Conservation (phyloP, 2,113 vertebrate genomes). For the rat (Rattus norvegicus) region DNA sequence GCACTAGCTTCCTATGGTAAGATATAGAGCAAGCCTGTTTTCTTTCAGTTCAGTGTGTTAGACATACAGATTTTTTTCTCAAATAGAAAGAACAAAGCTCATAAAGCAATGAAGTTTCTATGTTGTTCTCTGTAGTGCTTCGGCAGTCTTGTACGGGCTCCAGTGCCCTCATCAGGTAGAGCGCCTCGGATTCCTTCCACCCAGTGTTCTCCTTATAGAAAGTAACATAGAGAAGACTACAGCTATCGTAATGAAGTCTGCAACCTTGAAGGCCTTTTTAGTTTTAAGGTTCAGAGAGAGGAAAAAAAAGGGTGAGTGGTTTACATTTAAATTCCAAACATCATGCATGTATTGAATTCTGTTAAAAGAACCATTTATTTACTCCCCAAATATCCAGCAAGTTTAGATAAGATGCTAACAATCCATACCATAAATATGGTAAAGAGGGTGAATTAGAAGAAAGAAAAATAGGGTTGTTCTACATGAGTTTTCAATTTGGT, state of each 20-base stretch:
- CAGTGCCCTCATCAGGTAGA: background rate
- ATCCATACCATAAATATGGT: background rate
- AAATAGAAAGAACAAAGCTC: background rate
- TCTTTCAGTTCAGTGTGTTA: background rate
- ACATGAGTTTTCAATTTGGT: background rate
- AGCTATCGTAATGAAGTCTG: background rate
- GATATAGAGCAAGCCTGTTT: background rate
- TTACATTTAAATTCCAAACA: background rate
- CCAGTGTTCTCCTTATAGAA: background rate
- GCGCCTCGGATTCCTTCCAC: background rate
- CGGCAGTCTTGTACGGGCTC: background rate
- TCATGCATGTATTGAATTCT: background rate
- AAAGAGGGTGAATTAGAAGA: background rate
- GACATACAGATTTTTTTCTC: background rate
- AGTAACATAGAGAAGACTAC: background rate
- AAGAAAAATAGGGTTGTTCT: background rate
- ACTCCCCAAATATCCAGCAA: background rate
- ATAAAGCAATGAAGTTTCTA: background rate
- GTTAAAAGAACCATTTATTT: conserved; percentile 23
- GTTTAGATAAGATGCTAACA: background rate
- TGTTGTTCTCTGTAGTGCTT: background rate
- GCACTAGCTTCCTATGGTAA: background rate
- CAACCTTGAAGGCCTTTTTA: background rate
- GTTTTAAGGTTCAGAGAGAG: background rate
- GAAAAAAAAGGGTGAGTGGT: background rate